Conservation (phyloP, 1,140 invertebrate genomes). For the Oncopeltus fasciatus region DNA sequence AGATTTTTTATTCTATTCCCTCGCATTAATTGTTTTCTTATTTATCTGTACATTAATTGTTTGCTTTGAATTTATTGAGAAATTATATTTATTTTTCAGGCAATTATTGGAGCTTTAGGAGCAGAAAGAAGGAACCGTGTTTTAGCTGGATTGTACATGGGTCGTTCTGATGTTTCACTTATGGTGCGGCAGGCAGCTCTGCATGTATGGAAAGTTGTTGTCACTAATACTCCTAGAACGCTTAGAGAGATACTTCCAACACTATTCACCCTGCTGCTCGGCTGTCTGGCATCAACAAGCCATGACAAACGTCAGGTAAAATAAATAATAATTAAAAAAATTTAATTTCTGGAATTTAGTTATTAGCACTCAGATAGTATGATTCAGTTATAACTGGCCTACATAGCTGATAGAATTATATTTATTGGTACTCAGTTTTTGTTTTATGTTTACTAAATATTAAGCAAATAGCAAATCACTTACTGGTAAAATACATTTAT, state of each 20-base stretch:
- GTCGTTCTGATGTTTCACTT: slow-evolving; percentile 86
- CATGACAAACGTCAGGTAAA: slow-evolving; percentile 75
- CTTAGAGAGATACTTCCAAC: slow-evolving; percentile 92
- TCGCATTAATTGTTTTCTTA: too few species aligned
- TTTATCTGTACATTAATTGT: neutral
- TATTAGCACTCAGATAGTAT: too few species aligned
- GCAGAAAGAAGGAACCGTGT: slow-evolving; percentile 81
- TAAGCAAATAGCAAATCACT: too few species aligned
- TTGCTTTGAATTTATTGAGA: neutral
- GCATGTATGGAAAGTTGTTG: slow-evolving; percentile 95
- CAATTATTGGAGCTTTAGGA: slow-evolving; percentile 78
- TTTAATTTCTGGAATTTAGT: too few species aligned
- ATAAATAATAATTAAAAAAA: neutral
- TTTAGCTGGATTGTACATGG: slow-evolving; percentile 92
- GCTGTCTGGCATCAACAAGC: slow-evolving; percentile 86
- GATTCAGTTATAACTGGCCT: too few species aligned
- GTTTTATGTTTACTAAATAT: too few species aligned
- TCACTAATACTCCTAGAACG: slow-evolving; percentile 90
- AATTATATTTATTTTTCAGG: slow-evolving; percentile 32
- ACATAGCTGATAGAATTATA: too few species aligned
- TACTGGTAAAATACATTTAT: too few species aligned
- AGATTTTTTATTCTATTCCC: too few species aligned
- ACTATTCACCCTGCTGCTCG: slow-evolving; percentile 77
- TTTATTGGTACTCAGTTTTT: too few species aligned
- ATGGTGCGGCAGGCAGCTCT: slow-evolving; percentile 93